Conservation (phyloP, 2,113 vertebrate species). For the Actenoides hombroni region DNA sequence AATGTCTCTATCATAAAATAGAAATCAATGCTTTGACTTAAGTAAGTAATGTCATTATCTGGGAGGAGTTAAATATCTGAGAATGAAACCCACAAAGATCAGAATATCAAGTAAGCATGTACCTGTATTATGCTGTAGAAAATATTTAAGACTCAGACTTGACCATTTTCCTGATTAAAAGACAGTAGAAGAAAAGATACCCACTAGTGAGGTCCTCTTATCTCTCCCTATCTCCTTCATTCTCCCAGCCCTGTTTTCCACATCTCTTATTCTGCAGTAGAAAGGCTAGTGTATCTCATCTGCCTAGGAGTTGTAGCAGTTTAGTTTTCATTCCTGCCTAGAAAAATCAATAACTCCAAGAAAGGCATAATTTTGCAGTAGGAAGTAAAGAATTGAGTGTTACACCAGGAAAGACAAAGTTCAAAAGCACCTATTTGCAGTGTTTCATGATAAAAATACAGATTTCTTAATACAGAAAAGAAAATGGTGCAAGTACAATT, state of each 20-base stretch:
- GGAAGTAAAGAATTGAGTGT: background rate
- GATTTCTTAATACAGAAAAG: background rate
- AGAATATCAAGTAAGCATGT: background rate
- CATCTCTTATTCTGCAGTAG: background rate
- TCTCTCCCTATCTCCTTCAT: background rate
- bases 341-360: background rate
- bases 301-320: background rate
- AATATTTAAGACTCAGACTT: background rate
- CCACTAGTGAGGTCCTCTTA: background rate
- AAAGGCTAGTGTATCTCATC: background rate
- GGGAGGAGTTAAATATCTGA: background rate
- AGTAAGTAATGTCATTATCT: background rate
- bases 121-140: background rate
- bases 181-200: background rate
- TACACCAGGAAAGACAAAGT: background rate
- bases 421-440: background rate
- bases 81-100: background rate
- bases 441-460: background rate
- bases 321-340: background rate
- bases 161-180: background rate
- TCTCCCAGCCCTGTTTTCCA: background rate
- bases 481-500: background rate
- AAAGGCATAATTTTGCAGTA: background rate
- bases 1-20: background rate
- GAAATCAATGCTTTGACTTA: background rate